These are phyloP conservation scores for Actenoides lindsayi DNA, from an alignment of 2,113 vertebrate genomes.

Conservation along the genomic window DNA sequence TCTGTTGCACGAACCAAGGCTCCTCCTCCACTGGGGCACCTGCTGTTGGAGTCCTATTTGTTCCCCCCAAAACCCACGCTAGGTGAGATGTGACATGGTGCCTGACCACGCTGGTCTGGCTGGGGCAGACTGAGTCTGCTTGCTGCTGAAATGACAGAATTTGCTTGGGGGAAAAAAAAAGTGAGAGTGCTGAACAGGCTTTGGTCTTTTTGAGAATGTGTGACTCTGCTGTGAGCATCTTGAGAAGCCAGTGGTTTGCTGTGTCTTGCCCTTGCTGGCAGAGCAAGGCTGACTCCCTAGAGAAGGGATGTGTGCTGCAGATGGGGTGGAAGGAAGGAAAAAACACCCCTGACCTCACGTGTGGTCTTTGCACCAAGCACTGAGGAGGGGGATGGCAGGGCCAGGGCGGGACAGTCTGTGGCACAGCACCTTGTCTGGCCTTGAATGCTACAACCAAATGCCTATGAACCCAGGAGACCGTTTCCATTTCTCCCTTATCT, in stretches of 20 bases:
- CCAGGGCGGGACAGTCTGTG: neutral
- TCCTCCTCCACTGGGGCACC: neutral
- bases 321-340: neutral
- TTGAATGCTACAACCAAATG: accelerated
- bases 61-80: accelerated
- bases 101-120: accelerated
- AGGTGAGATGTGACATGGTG: accelerated
- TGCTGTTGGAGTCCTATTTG: neutral
- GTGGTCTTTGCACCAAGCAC: neutral
- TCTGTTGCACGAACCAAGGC: neutral
- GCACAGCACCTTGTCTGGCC: neutral
- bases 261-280: accelerated
- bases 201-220: neutral
- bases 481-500: neutral
- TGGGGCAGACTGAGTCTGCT: neutral
- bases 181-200: neutral
- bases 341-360: accelerated
- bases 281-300: accelerated
- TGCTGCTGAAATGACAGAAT: accelerated
- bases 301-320: accelerated
- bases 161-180: neutral
- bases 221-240: neutral
- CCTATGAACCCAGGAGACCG: too few relatives aligned
- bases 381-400: neutral
- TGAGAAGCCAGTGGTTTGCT: accelerated